Evolutionary conservation across 2,888 invertebrate species (phyloP), one percentile per base, ranked within the genome.

Genomic region (Parnassius apollo): DNA sequence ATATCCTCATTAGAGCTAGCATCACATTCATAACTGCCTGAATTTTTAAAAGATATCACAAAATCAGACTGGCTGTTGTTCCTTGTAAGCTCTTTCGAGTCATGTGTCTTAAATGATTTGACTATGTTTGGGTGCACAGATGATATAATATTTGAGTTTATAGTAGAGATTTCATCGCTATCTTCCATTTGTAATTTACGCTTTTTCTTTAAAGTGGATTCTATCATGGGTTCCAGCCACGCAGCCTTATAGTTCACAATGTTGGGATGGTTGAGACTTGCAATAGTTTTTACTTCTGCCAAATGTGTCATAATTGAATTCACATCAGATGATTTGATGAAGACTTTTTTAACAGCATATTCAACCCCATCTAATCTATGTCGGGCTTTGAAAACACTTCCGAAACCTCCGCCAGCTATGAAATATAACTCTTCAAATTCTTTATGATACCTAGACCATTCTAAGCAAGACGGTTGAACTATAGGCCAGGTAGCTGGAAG

Each of bases 231-330:
- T 81, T 96, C 96, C 44, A 96, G 83, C 97, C 97, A 97, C 0
- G 96, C 96, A 0, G 95, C 95, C 87, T 96, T 96, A 75, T 96
- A 97, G 25, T 95, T 94, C 7, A 97, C 96, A 67, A 97, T 95
- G 78, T 96, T 96, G 0, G 94, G 93, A 85, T 96, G 96, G 75
- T 95, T 95, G 42, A 96, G 85, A 74, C 94, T 94, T 0, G 97
- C 96, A 69, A 96, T 93, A 2, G 96, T 95, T 85, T 96, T 96
- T 0, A 96, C 96, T 92, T 97, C 96, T 2, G 94, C 91, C 51
- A 96, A 85, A 84, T 95, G 95, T 53, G 91, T 92, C 82, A 94
- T 91, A 18, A 95, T 93, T 0, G 93, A 93, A 64, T 94, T 89
- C 0, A 95, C 92, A 69, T 93, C 93, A 9, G 93, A 93, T 1